Evolutionary conservation across 2,797 vertebrate species (phyloP).

Genomic region (Alca torda): DNA sequence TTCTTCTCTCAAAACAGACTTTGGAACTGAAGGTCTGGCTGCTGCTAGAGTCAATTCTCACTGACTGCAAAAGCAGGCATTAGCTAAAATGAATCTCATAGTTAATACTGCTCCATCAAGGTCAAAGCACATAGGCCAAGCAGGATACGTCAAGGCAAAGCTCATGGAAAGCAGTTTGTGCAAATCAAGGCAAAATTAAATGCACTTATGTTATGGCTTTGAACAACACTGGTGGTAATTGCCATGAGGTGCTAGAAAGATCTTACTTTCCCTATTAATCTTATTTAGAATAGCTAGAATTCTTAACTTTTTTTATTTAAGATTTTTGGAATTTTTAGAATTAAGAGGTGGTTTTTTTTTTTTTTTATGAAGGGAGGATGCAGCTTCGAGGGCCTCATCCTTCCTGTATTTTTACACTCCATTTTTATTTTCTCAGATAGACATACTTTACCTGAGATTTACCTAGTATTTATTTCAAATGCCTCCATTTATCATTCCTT

Average conservation of each 20-base stretch:
- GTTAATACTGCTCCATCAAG: background rate
- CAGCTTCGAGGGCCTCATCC: background rate
- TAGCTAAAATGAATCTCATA: background rate
- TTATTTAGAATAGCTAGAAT: background rate
- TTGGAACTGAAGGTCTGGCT: background rate
- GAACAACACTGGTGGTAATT: background rate
- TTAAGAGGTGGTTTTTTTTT: background rate
- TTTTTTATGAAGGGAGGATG: background rate
- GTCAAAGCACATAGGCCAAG: background rate
- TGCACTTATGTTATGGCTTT: rapidly evolving
- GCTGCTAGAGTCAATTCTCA: background rate
- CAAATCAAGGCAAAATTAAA: background rate
- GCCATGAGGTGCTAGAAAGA: background rate
- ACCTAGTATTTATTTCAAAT: background rate
- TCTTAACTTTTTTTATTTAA: background rate
- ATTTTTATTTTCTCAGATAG: background rate
- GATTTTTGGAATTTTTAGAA: background rate
- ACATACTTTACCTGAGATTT: background rate
- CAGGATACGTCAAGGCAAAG: background rate
- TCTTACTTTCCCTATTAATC: background rate
- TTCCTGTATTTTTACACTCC: background rate
- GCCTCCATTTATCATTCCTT: background rate
- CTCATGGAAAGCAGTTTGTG: background rate
- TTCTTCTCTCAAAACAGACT: background rate
- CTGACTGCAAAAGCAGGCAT: background rate